These are phyloP conservation scores for Eurystomus glaucurus DNA, from an alignment of 2,797 vertebrate species.

Conservation along the genomic window DNA sequence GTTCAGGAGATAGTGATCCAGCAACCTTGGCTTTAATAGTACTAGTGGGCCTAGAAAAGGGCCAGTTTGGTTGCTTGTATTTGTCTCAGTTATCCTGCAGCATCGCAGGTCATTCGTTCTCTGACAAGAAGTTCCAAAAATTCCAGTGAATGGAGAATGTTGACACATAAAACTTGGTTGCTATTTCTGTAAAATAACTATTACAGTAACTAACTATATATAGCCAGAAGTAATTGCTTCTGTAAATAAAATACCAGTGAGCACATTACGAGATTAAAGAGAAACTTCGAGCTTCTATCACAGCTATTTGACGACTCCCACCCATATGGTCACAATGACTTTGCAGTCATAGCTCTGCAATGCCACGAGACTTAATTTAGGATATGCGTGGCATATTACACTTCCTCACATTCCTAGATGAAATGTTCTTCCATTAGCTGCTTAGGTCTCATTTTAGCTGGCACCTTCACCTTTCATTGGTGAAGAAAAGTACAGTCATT, in stretches of 20 bases:
- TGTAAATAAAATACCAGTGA: slow-evolving; percentile 71
- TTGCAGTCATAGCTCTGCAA: slow-evolving; percentile 49
- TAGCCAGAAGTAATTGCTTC: slow-evolving; percentile 61
- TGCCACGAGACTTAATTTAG: slow-evolving; percentile 42
- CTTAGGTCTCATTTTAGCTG: slow-evolving; percentile 23
- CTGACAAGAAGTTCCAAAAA: slow-evolving; percentile 45
- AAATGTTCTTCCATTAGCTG: slow-evolving; percentile 49
- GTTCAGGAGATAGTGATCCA: not conserved
- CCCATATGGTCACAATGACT: not conserved
- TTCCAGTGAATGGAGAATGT: slow-evolving; percentile 50
- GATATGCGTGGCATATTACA: not conserved
- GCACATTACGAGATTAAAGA: slow-evolving; percentile 56
- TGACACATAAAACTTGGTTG: slow-evolving; percentile 19
- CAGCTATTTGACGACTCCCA: slow-evolving; percentile 10
- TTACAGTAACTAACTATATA: slow-evolving; percentile 60
- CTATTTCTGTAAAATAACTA: slow-evolving; percentile 52
- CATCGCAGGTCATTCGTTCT: slow-evolving; percentile 1
- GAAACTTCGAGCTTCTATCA: slow-evolving; percentile 23
- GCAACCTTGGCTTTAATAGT: not conserved
- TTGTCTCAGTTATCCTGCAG: not conserved
- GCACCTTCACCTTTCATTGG: not conserved
- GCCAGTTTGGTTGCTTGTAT: not conserved
- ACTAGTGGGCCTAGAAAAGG: not conserved
- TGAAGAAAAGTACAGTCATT: not conserved
- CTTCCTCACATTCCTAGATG: slow-evolving; percentile 59